A percentile compares a stretch with the other conserved stretches of the same genome.
phyloP scores from a whole-genome alignment of 1,140 invertebrate genomes.

The Chrysopa pallens region DNA sequence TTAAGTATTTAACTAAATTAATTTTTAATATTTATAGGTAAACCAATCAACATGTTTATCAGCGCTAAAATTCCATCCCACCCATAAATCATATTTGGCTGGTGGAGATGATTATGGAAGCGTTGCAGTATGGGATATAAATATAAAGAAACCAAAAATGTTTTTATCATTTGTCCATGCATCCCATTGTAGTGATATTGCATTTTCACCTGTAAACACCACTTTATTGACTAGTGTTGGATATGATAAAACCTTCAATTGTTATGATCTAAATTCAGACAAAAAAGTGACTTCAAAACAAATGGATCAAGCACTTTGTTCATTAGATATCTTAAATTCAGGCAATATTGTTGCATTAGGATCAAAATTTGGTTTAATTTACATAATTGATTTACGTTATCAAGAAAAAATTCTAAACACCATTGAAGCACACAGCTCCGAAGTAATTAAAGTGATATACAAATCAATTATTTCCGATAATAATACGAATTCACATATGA shows the following conservation, averaged over 20 bases:
- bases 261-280: conserved; percentile 14
- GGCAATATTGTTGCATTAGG: conserved; percentile 14
- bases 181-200: conserved; percentile 12
- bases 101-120: conserved; percentile 18
- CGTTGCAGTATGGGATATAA: conserved; percentile 18
- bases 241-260: conserved; percentile 14
- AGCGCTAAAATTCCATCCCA: conserved; percentile 13
- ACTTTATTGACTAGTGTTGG: conserved; percentile 14
- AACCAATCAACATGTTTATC: not conserved
- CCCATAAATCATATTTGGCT: conserved; percentile 13
- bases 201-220: conserved; percentile 15
- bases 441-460: not conserved
- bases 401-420: not conserved
- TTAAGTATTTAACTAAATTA: too few species aligned
- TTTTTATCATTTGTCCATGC: conserved; percentile 11
- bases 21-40: too few species aligned
- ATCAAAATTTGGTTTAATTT: conserved; percentile 15
- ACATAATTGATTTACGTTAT: conserved; percentile 14
- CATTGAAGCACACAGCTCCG: not conserved
- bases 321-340: conserved; percentile 17
- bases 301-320: conserved; percentile 13
- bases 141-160: conserved; percentile 13
- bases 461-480: not conserved
- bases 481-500: not conserved
- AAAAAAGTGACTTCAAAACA: conserved; percentile 9